Evolutionary conservation across 2,888 invertebrate species (phyloP), one percentile per base, ranked within the genome.

Genomic region (Aphodius granarius): DNA sequence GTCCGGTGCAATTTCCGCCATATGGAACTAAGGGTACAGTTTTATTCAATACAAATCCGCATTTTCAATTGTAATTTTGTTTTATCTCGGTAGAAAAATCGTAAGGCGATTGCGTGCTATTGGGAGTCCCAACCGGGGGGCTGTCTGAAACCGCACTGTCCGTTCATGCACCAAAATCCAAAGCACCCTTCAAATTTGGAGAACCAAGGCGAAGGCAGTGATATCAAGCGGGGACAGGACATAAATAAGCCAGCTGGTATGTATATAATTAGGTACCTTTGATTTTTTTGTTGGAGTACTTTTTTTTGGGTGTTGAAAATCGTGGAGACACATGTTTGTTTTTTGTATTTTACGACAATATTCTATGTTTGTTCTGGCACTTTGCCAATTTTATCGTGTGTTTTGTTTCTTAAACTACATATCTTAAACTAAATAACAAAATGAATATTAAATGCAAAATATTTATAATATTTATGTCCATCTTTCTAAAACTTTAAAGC

Each of bases 81-180:
- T 18, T 68, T 74, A 72, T 76, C 76, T 70, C 86, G 89, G 5
- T 86, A 94, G 94, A 94, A 94, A 91, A 94, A 95, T 86, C 91
- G 95, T 79, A 93, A 93, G 87, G 91, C 91, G 79, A 95, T 94
- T 83, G 94, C 94, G 0, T 96, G 96, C 87, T 96, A 94, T 86
- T 96, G 95, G 94, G 96, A 96, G 88, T 92, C 90, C 79, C 95
- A 95, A 87, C 94, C 95, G 0, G 91, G 92, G 9, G 96, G 96
- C 1, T 96, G 96, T 86, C 91, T 92, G 81, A 96, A 95, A 87
- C 93, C 93, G 75, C 94, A 95, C 85, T 96, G 96, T 87, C 92
- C 94, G 0, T 96, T 95, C 85, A 89, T 93, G 88, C 96, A 96
- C 86, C 91, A 88, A 80, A 88, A 85, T 77, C 84, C 86, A 2